These are phyloP conservation scores for Lycophotia porphyrea DNA, from an alignment of 2,888 invertebrate genomes.

Conservation along the genomic window DNA sequence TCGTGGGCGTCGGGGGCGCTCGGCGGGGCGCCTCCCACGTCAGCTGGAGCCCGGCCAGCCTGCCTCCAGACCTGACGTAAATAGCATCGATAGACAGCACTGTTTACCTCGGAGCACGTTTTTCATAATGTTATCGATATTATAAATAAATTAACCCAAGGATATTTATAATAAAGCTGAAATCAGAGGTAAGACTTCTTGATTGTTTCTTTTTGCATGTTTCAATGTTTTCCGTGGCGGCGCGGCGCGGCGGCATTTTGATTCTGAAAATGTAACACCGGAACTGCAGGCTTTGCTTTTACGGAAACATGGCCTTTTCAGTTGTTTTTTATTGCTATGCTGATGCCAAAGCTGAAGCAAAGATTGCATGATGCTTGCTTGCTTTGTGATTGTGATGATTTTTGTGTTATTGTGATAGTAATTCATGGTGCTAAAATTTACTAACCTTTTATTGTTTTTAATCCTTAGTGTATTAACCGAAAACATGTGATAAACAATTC, in stretches of 20 bases:
- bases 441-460: not conserved
- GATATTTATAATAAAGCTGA: not conserved
- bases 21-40: constrained; percentile 70
- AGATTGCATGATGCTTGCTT: no score
- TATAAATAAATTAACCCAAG: constrained; percentile 20
- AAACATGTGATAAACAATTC: constrained; percentile 21
- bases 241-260: not conserved
- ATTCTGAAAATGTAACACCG: constrained; percentile 9
- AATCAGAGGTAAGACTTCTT: constrained; percentile 29
- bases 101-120: constrained; percentile 52
- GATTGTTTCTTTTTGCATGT: constrained; percentile 7
- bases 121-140: constrained; percentile 39
- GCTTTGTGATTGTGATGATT: no score
- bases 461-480: not conserved
- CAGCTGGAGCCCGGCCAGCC: constrained; percentile 76
- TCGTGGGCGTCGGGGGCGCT: constrained; percentile 63
- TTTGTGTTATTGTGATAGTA: no score
- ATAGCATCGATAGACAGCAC: constrained; percentile 63
- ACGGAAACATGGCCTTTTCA: not conserved
- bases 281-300: constrained; percentile 14
- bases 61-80: constrained; percentile 68
- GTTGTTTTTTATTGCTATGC: not conserved
- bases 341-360: constrained; percentile 3
- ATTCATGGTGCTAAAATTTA: not conserved
- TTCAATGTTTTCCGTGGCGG: constrained; percentile 14